These are phyloP conservation scores for Grapholita molesta DNA, from an alignment of 1,140 invertebrate species.

Conservation along the genomic window DNA sequence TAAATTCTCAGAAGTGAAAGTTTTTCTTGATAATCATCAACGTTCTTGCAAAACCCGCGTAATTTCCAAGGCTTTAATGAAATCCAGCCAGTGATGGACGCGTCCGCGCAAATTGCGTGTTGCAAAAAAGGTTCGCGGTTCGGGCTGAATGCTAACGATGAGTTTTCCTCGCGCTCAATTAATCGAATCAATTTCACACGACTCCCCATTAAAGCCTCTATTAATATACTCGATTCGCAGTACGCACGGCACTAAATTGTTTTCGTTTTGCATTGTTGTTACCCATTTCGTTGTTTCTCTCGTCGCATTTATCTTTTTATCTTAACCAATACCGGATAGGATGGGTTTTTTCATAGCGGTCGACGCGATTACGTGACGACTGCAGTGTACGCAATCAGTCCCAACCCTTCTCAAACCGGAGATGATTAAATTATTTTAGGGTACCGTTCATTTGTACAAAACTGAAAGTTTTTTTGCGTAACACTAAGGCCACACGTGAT, in stretches of 20 bases:
- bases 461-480: not conserved
- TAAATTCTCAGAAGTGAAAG: constrained; percentile 12
- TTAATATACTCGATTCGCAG: not conserved
- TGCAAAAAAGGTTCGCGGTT: not conserved
- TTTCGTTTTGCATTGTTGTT: constrained; percentile 8
- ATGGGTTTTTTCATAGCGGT: constrained; percentile 1
- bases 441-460: not conserved
- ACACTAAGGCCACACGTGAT: not conserved
- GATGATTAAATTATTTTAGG: not conserved
- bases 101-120: constrained; percentile 3
- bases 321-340: not conserved
- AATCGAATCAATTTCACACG: constrained; percentile 14
- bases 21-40: constrained; percentile 12
- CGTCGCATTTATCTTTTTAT: not conserved
- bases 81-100: not conserved
- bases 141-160: constrained; percentile 1
- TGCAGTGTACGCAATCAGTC: constrained; percentile 16
- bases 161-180: constrained; percentile 3
- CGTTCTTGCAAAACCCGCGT: constrained; percentile 15
- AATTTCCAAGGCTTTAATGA: constrained; percentile 5
- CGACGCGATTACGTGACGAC: constrained; percentile 11
- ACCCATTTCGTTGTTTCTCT: not conserved
- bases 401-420: constrained; percentile 1
- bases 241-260: not conserved
- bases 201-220: not conserved